Evolutionary conservation across 2,888 invertebrate genomes (phyloP).

Genomic region (Parnassius glacialis): DNA sequence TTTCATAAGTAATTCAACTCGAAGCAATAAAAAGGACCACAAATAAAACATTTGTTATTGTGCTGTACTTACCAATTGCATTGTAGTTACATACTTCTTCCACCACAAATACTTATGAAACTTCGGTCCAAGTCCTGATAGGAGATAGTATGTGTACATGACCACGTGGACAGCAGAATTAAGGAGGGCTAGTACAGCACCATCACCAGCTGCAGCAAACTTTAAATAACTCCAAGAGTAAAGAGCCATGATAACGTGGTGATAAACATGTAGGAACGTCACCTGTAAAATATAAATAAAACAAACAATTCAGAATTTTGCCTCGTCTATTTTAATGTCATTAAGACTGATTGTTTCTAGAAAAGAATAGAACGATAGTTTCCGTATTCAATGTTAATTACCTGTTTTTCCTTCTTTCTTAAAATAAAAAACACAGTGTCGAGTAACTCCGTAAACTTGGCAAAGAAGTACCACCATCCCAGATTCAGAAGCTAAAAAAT

Average conservation of each 20-base stretch:
- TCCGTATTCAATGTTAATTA: conserved; percentile 30
- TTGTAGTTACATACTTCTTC: conserved; percentile 91
- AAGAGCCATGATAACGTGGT: conserved; percentile 89
- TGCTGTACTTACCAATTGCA: conserved; percentile 85
- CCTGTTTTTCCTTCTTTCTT: conserved; percentile 85
- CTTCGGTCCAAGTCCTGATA: conserved; percentile 88
- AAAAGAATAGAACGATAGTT: too few relatives aligned
- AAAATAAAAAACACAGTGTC: conserved; percentile 94
- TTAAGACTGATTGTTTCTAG: too few relatives aligned
- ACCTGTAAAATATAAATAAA: conserved; percentile 81
- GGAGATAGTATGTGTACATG: conserved; percentile 91
- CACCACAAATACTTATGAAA: conserved; percentile 92
- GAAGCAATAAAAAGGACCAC: too few relatives aligned
- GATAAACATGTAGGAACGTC: conserved; percentile 94
- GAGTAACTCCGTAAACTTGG: conserved; percentile 88
- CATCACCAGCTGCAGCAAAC: conserved; percentile 90
- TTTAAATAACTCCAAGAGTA: conserved; percentile 90
- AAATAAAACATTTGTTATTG: too few relatives aligned
- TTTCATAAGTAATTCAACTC: too few relatives aligned
- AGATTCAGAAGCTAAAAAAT: conserved; percentile 77
- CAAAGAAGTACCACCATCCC: conserved; percentile 91
- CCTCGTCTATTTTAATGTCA: too few relatives aligned
- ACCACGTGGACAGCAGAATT: conserved; percentile 90
- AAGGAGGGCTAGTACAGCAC: conserved; percentile 86
- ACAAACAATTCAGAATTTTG: not conserved